Evolutionary conservation across 2,888 invertebrate species (phyloP).

Genomic region (Cyclophora albipunctata): DNA sequence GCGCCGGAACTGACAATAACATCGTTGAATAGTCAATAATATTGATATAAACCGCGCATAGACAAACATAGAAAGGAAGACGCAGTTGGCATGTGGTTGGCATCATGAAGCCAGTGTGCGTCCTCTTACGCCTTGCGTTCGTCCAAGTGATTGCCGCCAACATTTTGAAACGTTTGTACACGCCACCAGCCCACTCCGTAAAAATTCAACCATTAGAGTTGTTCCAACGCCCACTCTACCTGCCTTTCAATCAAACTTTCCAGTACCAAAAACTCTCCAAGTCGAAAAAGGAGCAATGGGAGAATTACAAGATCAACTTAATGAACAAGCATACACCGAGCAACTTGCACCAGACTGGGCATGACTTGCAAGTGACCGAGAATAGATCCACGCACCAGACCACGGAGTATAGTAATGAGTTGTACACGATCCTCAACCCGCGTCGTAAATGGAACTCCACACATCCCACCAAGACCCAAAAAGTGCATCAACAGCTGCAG

Average conservation of each 20-base stretch:
- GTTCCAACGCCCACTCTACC: constrained; percentile 22
- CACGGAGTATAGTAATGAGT: too few relatives aligned
- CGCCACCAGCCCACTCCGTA: constrained; percentile 28
- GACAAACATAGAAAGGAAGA: too few relatives aligned
- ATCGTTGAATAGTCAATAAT: too few relatives aligned
- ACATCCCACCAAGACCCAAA: constrained; percentile 22
- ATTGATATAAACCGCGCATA: too few relatives aligned
- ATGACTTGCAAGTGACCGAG: constrained; percentile 18
- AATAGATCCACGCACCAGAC: constrained; percentile 5
- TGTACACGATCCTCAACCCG: neutral
- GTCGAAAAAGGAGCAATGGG: constrained; percentile 7
- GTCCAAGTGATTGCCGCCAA: constrained; percentile 43
- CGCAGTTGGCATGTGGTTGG: constrained; percentile 18
- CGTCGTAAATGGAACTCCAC: constrained; percentile 27
- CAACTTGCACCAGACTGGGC: constrained; percentile 19
- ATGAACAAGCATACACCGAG: constrained; percentile 3
- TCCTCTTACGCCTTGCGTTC: constrained; percentile 51
- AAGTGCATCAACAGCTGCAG: constrained; percentile 18
- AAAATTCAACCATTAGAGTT: constrained; percentile 25
- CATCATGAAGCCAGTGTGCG: constrained; percentile 58
- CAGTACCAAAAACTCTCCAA: constrained; percentile 13
- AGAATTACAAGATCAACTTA: too few relatives aligned
- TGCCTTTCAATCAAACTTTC: constrained; percentile 16
- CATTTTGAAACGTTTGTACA: constrained; percentile 39
- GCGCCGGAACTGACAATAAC: too few relatives aligned